phyloP scores from a whole-genome alignment of 2,888 invertebrate species.

The Marasmarcha lunaedactyla region DNA sequence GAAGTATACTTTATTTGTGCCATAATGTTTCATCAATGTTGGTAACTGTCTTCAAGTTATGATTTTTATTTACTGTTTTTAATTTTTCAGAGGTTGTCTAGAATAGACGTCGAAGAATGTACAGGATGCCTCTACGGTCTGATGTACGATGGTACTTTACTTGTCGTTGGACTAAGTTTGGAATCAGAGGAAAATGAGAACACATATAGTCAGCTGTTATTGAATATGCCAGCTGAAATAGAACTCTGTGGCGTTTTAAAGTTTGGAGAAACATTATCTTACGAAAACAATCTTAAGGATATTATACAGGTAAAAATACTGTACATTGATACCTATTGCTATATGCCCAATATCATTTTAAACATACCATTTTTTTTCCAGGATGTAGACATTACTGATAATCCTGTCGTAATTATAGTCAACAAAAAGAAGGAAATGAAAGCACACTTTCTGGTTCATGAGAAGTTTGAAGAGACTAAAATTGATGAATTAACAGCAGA shows the following conservation, averaged over 20 bases:
- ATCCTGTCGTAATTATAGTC: conserved; percentile 76
- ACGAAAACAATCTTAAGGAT: conserved; percentile 73
- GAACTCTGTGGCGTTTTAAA: conserved; percentile 82
- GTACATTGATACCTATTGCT: neutral
- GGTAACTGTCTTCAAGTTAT: neutral
- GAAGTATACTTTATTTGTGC: conserved; percentile 18
- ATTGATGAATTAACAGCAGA: conserved; percentile 73
- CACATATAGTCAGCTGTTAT: conserved; percentile 62
- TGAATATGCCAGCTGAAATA: conserved; percentile 80
- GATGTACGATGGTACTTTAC: conserved; percentile 77
- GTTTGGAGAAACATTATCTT: conserved; percentile 71
- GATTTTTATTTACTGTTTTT: conserved; percentile 2
- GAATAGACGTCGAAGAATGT: conserved; percentile 69
- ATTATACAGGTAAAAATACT: conserved; percentile 56
- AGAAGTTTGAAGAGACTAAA: conserved; percentile 75
- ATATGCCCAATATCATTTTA: neutral
- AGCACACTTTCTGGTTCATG: conserved; percentile 78
- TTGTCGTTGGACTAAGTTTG: conserved; percentile 77
- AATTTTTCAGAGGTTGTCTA: conserved; percentile 73
- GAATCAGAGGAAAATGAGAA: conserved; percentile 71
- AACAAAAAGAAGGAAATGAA: conserved; percentile 66
- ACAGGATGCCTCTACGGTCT: conserved; percentile 82
- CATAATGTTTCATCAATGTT: conserved; percentile 22
- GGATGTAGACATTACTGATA: conserved; percentile 85
- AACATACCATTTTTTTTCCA: conserved; percentile 21